phyloP scores from a whole-genome alignment of 2,888 invertebrate genomes.

The Thecophora atra region DNA sequence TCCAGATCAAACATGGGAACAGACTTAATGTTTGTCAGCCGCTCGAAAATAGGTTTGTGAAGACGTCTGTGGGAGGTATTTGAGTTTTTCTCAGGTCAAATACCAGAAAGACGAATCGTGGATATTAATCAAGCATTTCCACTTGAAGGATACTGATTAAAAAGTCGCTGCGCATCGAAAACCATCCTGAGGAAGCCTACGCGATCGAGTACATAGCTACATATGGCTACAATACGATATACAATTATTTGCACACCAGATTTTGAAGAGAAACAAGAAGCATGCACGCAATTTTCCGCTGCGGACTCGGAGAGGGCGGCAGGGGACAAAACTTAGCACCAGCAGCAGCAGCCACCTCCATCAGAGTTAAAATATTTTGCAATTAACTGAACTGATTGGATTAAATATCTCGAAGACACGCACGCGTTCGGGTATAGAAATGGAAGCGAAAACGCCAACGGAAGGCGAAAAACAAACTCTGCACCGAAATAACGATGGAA shows the following conservation, averaged over 20 bases:
- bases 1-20: no score
- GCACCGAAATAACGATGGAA: background rate
- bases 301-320: background rate
- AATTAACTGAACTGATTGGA: slow-evolving; percentile 56
- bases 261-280: background rate
- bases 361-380: slow-evolving; percentile 46
- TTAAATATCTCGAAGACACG: slow-evolving; percentile 58
- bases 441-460: slow-evolving; percentile 5
- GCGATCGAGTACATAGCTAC: background rate
- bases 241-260: slow-evolving; percentile 24
- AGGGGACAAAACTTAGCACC: no score
- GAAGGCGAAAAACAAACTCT: background rate
- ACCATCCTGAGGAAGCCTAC: background rate
- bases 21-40: no score
- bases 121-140: background rate
- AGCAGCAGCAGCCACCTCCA: slow-evolving; percentile 5
- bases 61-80: no score
- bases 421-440: slow-evolving; percentile 46
- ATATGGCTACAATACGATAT: no score
- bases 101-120: background rate
- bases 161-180: background rate
- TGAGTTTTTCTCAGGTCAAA: no score
- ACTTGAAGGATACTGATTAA: slow-evolving; percentile 8
- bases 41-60: no score
- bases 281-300: slow-evolving; percentile 25